Base-by-base conservation (phyloP, 2,888 invertebrate species). In the Plusia festucae region DNA sequence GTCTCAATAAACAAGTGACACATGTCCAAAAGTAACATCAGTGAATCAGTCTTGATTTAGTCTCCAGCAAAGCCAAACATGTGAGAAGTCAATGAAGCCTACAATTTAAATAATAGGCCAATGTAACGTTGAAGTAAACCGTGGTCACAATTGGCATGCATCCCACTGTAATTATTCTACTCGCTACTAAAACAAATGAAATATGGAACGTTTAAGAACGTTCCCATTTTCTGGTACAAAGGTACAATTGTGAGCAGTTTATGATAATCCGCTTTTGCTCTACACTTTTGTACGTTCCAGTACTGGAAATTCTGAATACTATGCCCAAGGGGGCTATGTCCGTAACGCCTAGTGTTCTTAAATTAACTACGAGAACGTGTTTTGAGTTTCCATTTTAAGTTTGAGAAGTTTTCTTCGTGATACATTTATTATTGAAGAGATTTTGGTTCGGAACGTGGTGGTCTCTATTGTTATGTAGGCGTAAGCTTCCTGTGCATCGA, bases 291-390 rank as follows among this genome's bases (percentile, higher is more conserved):
- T 16, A 53, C 53, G 30, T 16, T 30, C 11, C 30, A 53, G 53
- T 52, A 27, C 16, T 16, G 16, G 16, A 32, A 32, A 53, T 53
- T 53, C 53, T 32, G 53, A 18, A 16, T 11, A 30, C n/a, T 53
- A 32, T 30, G 30, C 53, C 53, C 53, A 16, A 30, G 30, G 30
- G 53, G 2, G 53, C 30, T 9, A 32, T 53, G 30, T 30, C 20
- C 30, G 30, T 53, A 60, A 53, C 40, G 60, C 60, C 53, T 60
- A 52, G 56, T 76, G 71, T 81, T 78, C 80, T 84, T 78, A 79
- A 86, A 86, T 83, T 84, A 85, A 83, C 79, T 70, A 75, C 77
- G 65, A 62, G 76, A 66, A 84, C 83, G 83, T 83, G 84, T 79
- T 79, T 75, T 73, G 11, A 9, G 18, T 20, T 16, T 49, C 46